phyloP scores from a whole-genome alignment of 2,888 invertebrate species.

The Ormyrus thymus region DNA sequence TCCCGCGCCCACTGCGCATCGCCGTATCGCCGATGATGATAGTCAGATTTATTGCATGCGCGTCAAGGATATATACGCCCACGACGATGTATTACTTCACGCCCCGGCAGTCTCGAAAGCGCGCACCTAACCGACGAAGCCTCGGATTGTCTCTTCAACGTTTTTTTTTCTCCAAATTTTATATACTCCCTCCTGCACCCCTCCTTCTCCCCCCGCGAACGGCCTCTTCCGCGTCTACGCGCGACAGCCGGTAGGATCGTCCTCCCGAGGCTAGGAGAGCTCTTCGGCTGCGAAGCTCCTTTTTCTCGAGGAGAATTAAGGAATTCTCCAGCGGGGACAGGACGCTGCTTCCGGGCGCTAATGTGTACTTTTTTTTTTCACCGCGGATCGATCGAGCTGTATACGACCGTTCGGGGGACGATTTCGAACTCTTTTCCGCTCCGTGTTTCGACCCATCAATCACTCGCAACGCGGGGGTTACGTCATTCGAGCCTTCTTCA shows the following conservation, averaged over 20 bases:
- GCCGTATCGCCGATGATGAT: not conserved
- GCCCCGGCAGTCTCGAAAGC: conserved; percentile 27
- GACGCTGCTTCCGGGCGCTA: not conserved
- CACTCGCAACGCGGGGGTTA: not conserved
- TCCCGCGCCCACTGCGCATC: not conserved
- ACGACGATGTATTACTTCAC: not conserved
- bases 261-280: too few relatives aligned
- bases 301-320: not conserved
- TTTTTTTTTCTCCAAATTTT: conserved; percentile 58
- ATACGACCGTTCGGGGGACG: conserved; percentile 59
- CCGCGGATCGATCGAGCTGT: conserved; percentile 32
- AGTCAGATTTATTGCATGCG: not conserved
- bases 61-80: not conserved
- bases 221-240: too few relatives aligned
- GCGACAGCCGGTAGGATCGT: too few relatives aligned
- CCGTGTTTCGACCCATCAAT: conserved; percentile 24
- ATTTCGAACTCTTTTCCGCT: not conserved
- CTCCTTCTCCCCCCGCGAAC: too few relatives aligned
- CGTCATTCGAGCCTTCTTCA: not conserved
- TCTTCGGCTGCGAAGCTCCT: not conserved
- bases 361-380: not conserved
- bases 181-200: conserved; percentile 13
- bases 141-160: conserved; percentile 73
- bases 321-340: not conserved
- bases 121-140: conserved; percentile 69